These are phyloP conservation scores for Bungarus multicinctus DNA, from an alignment of 2,113 vertebrate genomes.

Conservation along the genomic window DNA sequence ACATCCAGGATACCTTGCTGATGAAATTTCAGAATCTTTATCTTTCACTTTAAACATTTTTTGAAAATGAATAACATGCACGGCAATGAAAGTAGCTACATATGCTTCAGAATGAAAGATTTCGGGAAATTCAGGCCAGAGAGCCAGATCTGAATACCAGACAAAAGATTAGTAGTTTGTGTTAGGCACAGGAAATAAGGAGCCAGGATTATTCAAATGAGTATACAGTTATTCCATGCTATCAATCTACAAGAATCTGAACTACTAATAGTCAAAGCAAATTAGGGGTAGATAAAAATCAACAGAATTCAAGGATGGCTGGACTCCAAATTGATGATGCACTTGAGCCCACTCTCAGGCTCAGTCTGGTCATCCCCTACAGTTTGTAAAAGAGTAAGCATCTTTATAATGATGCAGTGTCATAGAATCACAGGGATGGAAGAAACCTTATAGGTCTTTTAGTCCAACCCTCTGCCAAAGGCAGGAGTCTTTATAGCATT, in stretches of 20 bases:
- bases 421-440: not conserved
- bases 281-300: not conserved
- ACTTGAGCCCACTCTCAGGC: not conserved
- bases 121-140: not conserved
- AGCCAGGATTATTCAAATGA: not conserved
- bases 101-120: not conserved
- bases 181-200: not conserved
- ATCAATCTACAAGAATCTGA: not conserved
- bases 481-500: not conserved
- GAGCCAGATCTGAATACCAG: not conserved
- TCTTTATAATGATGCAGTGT: not conserved
- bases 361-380: not conserved
- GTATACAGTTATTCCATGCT: not conserved
- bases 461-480: not conserved
- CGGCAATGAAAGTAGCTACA: not conserved
- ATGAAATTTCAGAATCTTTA: not conserved
- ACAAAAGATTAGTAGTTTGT: not conserved
- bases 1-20: not conserved
- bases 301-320: not conserved
- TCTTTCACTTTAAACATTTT: not conserved
- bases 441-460: not conserved
- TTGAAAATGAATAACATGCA: not conserved
- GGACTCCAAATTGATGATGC: not conserved
- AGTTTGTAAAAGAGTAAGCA: not conserved
- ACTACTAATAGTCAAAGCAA: not conserved